Percentiles rank a stretch among this genome's conserved stretches.
These are phyloP conservation scores for Brachionus rubens DNA, from an alignment of 1,140 invertebrate genomes.

Conservation along the genomic window DNA sequence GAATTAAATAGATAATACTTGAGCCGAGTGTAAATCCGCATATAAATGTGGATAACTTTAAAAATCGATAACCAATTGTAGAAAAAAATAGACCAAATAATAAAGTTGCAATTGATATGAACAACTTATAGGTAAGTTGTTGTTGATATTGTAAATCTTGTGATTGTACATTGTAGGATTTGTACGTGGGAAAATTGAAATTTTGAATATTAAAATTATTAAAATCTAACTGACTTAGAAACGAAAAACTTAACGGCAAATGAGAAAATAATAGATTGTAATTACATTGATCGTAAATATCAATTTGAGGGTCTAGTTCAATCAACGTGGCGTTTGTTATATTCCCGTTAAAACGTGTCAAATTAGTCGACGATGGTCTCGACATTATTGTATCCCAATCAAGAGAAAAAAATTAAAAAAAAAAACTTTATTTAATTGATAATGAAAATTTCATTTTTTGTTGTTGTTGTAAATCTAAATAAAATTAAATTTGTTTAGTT, in stretches of 20 bases:
- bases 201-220: conserved; percentile 6
- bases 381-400: no score
- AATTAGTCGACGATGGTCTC: conserved; percentile 5
- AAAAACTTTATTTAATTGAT: no score
- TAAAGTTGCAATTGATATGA: conserved; percentile 3
- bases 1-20: conserved; percentile 44
- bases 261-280: conserved; percentile 17
- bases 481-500: conserved; percentile 15
- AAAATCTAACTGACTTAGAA: conserved; percentile 1
- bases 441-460: not conserved
- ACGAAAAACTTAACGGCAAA: not conserved
- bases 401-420: no score
- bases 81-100: conserved; percentile 38
- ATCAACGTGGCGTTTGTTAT: not conserved
- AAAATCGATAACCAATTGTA: conserved; percentile 22
- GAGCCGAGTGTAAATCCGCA: conserved; percentile 29
- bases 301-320: not conserved
- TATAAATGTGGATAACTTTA: conserved; percentile 38
- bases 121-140: conserved; percentile 30
- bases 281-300: conserved; percentile 23
- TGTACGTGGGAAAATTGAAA: not conserved
- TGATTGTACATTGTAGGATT: not conserved
- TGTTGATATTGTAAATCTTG: conserved; percentile 1
- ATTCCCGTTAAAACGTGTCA: not conserved
- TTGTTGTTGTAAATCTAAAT: conserved; percentile 40